Evolutionary conservation across 2,797 vertebrate species (phyloP).

Genomic region (Scolopax rusticola): DNA sequence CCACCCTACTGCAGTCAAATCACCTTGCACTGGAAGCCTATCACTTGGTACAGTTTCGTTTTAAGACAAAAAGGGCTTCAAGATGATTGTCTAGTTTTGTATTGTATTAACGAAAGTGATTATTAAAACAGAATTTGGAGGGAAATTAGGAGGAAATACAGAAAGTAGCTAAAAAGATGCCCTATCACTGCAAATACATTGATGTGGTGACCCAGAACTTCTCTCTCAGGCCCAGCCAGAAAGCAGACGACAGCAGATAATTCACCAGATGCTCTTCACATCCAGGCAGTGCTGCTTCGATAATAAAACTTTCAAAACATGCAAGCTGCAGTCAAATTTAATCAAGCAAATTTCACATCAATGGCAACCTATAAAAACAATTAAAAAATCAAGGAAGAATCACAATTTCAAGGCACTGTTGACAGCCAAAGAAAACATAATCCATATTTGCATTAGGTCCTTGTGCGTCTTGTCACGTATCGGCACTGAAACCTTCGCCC

Average conservation of each 20-base stretch:
- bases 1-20: slow-evolving; percentile 8
- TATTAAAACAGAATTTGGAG: not conserved
- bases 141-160: not conserved
- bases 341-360: not conserved
- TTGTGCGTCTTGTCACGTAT: not conserved
- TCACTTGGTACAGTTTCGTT: not conserved
- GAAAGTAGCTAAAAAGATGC: not conserved
- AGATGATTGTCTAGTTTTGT: not conserved
- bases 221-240: not conserved
- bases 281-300: not conserved
- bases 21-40: slow-evolving; percentile 1
- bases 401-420: not conserved
- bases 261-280: not conserved
- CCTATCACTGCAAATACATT: not conserved
- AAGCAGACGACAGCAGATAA: not conserved
- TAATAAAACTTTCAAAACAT: not conserved
- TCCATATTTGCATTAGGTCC: slow-evolving; percentile 5
- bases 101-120: not conserved
- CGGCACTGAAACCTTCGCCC: slow-evolving; percentile 9
- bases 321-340: not conserved
- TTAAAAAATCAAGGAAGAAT: not conserved
- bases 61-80: not conserved
- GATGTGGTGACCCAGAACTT: fast-evolving
- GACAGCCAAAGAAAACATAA: slow-evolving; percentile 8
- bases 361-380: not conserved